Evolutionary conservation across 2,113 vertebrate genomes (phyloP).

Genomic region (Sphyrna mokarran): DNA sequence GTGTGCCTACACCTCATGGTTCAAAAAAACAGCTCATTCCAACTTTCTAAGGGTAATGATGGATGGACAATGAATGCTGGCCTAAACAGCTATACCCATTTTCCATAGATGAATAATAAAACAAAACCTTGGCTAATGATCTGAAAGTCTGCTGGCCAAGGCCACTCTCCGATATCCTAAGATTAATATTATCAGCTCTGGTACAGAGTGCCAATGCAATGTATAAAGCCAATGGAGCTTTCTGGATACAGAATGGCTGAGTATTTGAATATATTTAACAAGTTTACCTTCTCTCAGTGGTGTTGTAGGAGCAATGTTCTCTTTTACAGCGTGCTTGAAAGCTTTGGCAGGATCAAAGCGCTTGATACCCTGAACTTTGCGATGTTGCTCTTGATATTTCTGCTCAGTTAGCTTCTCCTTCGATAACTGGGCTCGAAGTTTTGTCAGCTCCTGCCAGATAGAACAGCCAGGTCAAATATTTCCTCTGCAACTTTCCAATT

Average conservation of each 20-base stretch:
- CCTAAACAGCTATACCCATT: too few species aligned
- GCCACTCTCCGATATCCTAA: background rate
- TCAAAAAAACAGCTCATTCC: too few species aligned
- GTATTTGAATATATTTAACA: background rate
- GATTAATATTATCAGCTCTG: background rate
- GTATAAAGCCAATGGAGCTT: background rate
- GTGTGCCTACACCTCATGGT: too few species aligned
- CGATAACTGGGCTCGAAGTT: slow-evolving; percentile 61
- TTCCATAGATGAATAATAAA: too few species aligned
- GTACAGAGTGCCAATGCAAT: background rate
- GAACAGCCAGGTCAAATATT: background rate
- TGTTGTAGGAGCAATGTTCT: slow-evolving; percentile 65
- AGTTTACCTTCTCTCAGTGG: slow-evolving; percentile 68
- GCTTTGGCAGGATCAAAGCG: slow-evolving; percentile 81
- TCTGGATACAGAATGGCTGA: background rate
- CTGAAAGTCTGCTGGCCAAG: background rate
- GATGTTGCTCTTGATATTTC: slow-evolving; percentile 64
- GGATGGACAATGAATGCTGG: too few species aligned
- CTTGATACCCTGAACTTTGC: slow-evolving; percentile 50
- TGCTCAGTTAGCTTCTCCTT: slow-evolving; percentile 62
- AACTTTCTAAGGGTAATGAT: too few species aligned
- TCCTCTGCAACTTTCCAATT: background rate
- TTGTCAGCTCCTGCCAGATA: slow-evolving; percentile 67
- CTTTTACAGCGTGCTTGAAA: slow-evolving; percentile 77
- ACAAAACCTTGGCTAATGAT: background rate